Conservation (phyloP, 2,797 vertebrate species). For the Chanos chanos region DNA sequence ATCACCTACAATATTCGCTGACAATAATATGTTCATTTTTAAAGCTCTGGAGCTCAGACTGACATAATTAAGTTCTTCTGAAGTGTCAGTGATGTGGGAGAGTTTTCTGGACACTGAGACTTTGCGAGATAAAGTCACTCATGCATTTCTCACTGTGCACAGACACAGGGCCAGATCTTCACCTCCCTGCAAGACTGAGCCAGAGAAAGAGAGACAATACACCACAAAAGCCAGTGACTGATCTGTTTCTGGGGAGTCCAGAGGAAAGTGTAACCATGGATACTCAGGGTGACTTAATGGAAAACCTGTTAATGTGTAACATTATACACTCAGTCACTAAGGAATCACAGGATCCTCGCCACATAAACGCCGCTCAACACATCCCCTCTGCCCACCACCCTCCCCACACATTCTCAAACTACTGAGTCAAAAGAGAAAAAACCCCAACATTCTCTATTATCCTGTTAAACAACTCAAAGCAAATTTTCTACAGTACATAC, state of each 20-base stretch:
- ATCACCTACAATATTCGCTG: too few relatives aligned
- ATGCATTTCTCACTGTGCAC: too few relatives aligned
- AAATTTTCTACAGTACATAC: conserved; percentile 38
- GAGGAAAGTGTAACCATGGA: conserved; percentile 46
- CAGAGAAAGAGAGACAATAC: conserved; percentile 33
- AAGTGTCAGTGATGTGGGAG: too few relatives aligned
- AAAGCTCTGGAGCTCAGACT: too few relatives aligned
- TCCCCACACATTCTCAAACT: conserved; percentile 17
- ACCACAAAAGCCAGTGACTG: conserved; percentile 7
- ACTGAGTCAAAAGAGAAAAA: conserved; percentile 33
- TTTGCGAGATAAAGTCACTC: too few relatives aligned
- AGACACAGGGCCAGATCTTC: too few relatives aligned
- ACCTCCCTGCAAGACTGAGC: conserved; percentile 22
- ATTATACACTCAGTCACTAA: conserved; percentile 36
- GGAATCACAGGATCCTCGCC: conserved; percentile 19
- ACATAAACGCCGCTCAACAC: conserved; percentile 18
- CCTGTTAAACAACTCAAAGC: conserved; percentile 51
- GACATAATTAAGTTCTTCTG: too few relatives aligned
- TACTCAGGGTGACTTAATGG: conserved; percentile 51
- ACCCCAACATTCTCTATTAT: conserved; percentile 38
- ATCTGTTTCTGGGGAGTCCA: conserved; percentile 35
- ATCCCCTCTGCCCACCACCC: conserved; percentile 11
- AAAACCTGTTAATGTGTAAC: conserved; percentile 55
- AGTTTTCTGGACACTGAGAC: too few relatives aligned
- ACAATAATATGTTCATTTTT: too few relatives aligned